Evolutionary conservation across 2,888 invertebrate species (phyloP), one percentile per base, ranked within the genome.

Genomic region (Flexamia atlantica): DNA sequence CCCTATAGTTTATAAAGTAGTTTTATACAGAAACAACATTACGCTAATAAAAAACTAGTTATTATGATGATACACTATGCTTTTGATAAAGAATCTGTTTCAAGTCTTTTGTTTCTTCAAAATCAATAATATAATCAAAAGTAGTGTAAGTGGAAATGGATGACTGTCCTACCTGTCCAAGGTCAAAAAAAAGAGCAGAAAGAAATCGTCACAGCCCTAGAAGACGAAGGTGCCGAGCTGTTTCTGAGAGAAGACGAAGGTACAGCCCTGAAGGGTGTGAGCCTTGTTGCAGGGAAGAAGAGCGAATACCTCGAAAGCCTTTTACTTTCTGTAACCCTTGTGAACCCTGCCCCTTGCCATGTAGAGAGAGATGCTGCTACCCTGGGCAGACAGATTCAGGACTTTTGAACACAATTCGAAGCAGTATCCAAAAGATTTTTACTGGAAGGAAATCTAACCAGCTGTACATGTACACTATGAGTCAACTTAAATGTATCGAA

Each of bases 401-500:
- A 12, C 46, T 76, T 3, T 25, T 76, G 25, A 36, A 76, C 46
- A 50, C 76, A 4, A 42, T 76, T 25, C 76, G 76, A 1, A 76
- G 36, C 40, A 42, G 76, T n/a, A 40, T 76, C 30, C 46, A 50
- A 14, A 5, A 17, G 28, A 25, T 76, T 14, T 76, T 76, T 30
- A 46, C 23, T 14, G 50, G 50, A 9, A 76, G 76, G 28, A 76
- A 25, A 23, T 0, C 28, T 7, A 28, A 14, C 46, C 28, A 42
- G 30, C 12, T 76, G 14, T 46, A 46, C 28, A 28, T 17, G 28
- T 76, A 46, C 42, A 20, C 76, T 25, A 76, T 46, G 46, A 76
- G 76, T 20, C 76, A 76, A 50, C 76, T 76, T 0, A 42, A 20
- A 20, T 46, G 20, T 14, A 42, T 76, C 2, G 76, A 76, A 50